These are phyloP conservation scores for Trachymyrmex septentrionalis DNA, from an alignment of 1,140 invertebrate species.

Conservation along the genomic window DNA sequence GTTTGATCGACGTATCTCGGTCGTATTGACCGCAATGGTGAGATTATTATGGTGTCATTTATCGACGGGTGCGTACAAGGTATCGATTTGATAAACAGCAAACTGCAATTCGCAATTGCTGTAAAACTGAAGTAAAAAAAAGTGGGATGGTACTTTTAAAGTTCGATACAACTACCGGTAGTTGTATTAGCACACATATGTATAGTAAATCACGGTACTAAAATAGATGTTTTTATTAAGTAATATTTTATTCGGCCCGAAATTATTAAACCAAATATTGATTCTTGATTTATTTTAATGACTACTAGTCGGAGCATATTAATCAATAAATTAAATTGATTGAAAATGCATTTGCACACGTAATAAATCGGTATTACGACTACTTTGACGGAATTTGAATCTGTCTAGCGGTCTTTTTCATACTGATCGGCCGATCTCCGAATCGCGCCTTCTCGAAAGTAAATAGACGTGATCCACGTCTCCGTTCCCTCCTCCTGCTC, in stretches of 20 bases:
- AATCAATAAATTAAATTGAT: background rate
- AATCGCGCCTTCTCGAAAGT: slow-evolving; percentile 41
- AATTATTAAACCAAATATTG: slow-evolving; percentile 4
- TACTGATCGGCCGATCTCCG: background rate
- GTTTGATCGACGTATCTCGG: slow-evolving; percentile 68
- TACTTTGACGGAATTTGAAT: background rate
- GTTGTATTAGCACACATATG: background rate
- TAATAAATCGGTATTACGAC: background rate
- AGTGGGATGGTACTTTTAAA: background rate
- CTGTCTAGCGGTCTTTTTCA: background rate
- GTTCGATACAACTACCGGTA: background rate
- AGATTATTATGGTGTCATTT: slow-evolving; percentile 58
- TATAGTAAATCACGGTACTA: background rate
- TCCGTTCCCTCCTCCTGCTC: background rate
- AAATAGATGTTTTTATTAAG: background rate
- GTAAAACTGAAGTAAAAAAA: slow-evolving; percentile 6
- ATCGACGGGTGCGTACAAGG: background rate
- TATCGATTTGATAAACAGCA: slow-evolving; percentile 57
- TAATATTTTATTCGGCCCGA: background rate
- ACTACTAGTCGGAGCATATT: background rate
- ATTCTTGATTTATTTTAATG: background rate
- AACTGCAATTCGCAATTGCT: slow-evolving; percentile 29
- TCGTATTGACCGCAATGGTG: slow-evolving; percentile 33
- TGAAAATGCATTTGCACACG: background rate
- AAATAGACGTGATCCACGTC: slow-evolving; percentile 26